Evolutionary conservation across 1,140 invertebrate genomes (phyloP).

Genomic region (Cydia strobilella): DNA sequence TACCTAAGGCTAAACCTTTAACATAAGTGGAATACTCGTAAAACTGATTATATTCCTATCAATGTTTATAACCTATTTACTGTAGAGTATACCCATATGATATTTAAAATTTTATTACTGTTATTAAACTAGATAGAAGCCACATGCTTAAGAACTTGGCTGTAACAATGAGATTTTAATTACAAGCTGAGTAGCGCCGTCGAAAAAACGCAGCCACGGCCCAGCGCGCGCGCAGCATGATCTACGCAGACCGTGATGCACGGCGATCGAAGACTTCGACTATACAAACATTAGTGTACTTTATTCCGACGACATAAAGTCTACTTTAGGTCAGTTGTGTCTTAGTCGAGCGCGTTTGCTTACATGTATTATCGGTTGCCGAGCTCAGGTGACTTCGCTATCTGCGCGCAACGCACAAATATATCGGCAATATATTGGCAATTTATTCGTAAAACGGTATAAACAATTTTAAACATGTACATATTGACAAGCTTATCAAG

Average conservation of each 20-base stretch:
- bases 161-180: conserved; percentile 39
- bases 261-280: background rate
- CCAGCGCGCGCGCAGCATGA: conserved; percentile 41
- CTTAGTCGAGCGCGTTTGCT: background rate
- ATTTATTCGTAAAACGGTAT: background rate
- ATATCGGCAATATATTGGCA: conserved; percentile 1
- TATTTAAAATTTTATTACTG: too few relatives aligned
- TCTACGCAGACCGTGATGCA: conserved; percentile 13
- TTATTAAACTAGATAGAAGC: background rate
- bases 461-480: too few relatives aligned
- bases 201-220: conserved; percentile 55
- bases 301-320: background rate
- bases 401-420: background rate
- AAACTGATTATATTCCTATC: too few relatives aligned
- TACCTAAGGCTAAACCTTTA: too few relatives aligned
- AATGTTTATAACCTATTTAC: too few relatives aligned
- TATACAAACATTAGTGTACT: background rate
- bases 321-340: background rate
- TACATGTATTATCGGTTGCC: conserved; percentile 3
- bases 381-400: background rate
- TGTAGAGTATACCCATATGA: too few relatives aligned
- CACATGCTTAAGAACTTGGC: conserved; percentile 17
- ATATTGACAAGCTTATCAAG: too few relatives aligned
- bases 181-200: conserved; percentile 48
- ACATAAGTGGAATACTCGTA: too few relatives aligned